Conservation (phyloP, 2,113 vertebrate genomes). For the Panthera tigris region DNA sequence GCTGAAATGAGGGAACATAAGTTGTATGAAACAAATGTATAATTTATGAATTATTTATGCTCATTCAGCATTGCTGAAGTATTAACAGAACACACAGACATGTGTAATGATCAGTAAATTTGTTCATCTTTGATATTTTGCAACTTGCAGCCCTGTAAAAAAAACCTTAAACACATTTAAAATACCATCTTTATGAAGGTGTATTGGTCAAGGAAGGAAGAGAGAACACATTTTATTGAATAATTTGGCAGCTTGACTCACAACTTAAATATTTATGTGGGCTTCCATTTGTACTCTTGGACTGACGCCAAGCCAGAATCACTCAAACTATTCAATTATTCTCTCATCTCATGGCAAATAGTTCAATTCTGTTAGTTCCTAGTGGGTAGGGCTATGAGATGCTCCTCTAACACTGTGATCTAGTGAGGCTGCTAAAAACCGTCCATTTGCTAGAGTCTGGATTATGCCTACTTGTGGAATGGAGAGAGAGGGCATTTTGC, state of each 20-base stretch:
- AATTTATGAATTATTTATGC: constrained; percentile 13
- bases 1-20: not conserved
- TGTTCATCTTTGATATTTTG: constrained; percentile 14
- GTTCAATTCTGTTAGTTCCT: constrained; percentile 16
- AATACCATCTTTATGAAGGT: not conserved
- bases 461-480: not conserved
- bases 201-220: not conserved
- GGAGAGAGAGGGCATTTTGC: not conserved
- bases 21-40: not conserved
- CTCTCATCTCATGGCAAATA: not conserved
- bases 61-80: not conserved
- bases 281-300: not conserved
- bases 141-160: not conserved
- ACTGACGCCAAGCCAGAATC: not conserved
- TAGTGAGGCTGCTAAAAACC: not conserved
- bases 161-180: not conserved
- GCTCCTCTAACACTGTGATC: not conserved
- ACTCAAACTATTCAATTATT: not conserved
- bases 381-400: not conserved
- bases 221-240: not conserved
- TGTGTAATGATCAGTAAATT: not conserved
- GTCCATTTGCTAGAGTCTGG: not conserved
- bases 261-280: constrained; percentile 31
- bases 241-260: not conserved
- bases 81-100: not conserved